Conservation (phyloP, 2,797 vertebrate species). For the Urosaurus nigricauda region DNA sequence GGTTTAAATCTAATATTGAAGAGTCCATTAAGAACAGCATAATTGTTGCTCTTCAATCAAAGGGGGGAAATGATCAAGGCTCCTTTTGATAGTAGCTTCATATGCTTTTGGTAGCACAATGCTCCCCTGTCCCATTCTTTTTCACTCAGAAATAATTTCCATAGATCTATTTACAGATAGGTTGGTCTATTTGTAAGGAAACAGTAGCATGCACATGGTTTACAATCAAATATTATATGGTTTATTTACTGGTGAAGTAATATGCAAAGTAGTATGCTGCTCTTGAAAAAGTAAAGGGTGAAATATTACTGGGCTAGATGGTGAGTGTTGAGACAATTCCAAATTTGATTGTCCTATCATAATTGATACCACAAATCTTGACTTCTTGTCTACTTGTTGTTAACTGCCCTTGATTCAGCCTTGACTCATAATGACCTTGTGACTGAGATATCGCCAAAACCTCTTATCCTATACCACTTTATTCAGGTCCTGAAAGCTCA, state of each 20-base stretch:
- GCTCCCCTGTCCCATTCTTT: too few relatives aligned
- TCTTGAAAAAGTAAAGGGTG: not conserved
- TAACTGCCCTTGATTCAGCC: too few relatives aligned
- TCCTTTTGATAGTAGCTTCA: not conserved
- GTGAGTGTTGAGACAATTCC: too few relatives aligned
- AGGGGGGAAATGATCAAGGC: not conserved
- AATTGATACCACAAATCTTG: not conserved
- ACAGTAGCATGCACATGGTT: not conserved
- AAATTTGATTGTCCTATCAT: not conserved
- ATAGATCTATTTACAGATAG: not conserved
- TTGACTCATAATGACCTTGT: too few relatives aligned
- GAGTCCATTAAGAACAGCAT: not conserved
- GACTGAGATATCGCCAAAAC: too few relatives aligned
- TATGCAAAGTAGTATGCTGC: not conserved
- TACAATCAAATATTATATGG: not conserved
- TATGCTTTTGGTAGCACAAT: not conserved
- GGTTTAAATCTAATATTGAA: not conserved
- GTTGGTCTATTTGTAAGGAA: not conserved
- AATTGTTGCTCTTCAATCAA: not conserved
- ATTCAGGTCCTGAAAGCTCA: too few relatives aligned
- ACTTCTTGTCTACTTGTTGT: not conserved
- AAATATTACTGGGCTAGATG: not conserved
- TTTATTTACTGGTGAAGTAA: not conserved
- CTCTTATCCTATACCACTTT: too few relatives aligned
- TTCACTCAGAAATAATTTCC: not conserved